phyloP scores from a whole-genome alignment of 2,113 vertebrate genomes.

The Scolopax mira region DNA sequence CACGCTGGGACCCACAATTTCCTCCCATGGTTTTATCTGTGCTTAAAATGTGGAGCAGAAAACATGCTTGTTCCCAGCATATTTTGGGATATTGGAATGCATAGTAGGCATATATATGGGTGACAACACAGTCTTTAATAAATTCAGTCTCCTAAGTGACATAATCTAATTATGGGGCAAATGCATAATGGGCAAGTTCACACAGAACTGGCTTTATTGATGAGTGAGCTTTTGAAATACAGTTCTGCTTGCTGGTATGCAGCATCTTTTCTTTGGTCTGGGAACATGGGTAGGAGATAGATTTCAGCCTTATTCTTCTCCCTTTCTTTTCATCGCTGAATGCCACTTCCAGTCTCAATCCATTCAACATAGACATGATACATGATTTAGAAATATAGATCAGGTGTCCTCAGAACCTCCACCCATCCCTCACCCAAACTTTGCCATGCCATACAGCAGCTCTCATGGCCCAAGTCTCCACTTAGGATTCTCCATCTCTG shows the following conservation, averaged over 20 bases:
- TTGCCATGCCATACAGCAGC: background rate
- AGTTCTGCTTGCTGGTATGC: background rate
- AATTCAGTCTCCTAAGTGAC: background rate
- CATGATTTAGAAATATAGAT: background rate
- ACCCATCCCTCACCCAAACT: background rate
- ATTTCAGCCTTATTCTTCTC: background rate
- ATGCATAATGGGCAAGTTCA: background rate
- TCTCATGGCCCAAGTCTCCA: background rate
- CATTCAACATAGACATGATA: background rate
- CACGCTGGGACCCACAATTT: background rate
- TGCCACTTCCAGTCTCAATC: background rate
- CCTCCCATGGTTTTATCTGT: conserved; percentile 1
- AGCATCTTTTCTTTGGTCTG: background rate
- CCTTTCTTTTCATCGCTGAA: background rate
- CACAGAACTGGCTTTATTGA: background rate
- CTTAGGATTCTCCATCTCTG: background rate
- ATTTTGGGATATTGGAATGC: background rate
- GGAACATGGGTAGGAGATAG: background rate
- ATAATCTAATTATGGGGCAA: background rate
- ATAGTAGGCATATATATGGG: background rate
- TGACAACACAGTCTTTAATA: background rate
- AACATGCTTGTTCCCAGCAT: background rate
- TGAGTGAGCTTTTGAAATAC: background rate
- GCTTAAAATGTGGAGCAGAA: background rate
- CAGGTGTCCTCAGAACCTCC: background rate